phyloP scores from a whole-genome alignment of 2,113 vertebrate species.

The Semnornis frantzii region DNA sequence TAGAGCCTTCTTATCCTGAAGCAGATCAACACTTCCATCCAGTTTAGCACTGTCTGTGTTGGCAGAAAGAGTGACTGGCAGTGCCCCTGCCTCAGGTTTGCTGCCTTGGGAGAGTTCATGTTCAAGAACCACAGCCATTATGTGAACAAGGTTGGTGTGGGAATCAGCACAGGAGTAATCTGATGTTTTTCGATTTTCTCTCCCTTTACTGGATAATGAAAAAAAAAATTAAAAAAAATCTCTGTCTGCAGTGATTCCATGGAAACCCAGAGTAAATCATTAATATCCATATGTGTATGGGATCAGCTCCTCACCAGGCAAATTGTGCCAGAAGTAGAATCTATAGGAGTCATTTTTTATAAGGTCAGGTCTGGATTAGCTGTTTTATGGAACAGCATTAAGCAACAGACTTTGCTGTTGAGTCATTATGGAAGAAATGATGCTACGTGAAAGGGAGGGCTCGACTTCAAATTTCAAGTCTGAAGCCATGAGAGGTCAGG shows the following conservation, averaged over 20 bases:
- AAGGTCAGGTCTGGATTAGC: constrained; percentile 41
- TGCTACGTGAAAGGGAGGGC: not conserved
- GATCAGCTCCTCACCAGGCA: not conserved
- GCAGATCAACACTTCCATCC: too few relatives aligned
- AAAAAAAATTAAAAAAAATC: not conserved
- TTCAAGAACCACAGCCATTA: not conserved
- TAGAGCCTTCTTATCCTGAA: too few relatives aligned
- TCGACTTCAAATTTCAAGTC: not conserved
- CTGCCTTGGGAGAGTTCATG: not conserved
- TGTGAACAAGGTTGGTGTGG: not conserved
- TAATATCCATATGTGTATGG: not conserved
- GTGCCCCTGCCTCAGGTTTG: not conserved
- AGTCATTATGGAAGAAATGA: not conserved
- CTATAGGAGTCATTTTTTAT: not conserved
- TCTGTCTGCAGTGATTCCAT: not conserved
- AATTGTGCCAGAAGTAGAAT: not conserved
- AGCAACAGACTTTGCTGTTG: not conserved
- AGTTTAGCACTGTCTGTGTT: not conserved
- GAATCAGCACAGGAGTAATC: not conserved
- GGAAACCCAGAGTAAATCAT: not conserved
- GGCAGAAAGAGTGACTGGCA: not conserved
- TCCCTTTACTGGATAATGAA: not conserved
- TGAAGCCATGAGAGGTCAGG: not conserved
- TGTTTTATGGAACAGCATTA: constrained; percentile 20
- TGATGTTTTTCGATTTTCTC: not conserved